A percentile compares a stretch with the other conserved stretches of the same genome.
phyloP scores from a whole-genome alignment of 2,888 invertebrate genomes.

The Synanthedon vespiformis region DNA sequence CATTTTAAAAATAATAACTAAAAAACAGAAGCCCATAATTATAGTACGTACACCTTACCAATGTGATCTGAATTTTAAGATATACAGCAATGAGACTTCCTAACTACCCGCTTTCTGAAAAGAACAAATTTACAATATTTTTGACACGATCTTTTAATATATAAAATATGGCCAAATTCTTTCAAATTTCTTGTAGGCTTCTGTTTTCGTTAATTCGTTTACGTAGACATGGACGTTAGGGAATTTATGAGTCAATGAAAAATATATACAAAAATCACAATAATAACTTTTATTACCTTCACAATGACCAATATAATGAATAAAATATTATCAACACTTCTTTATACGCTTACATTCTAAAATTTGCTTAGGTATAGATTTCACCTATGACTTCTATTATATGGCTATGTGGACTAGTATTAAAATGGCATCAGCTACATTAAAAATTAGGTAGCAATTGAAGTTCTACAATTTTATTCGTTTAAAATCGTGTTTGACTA shows the following conservation, averaged over 20 bases:
- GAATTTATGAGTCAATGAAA: neutral
- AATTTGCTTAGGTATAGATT: neutral
- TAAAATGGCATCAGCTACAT: neutral
- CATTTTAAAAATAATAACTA: too few species aligned
- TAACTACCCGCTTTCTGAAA: constrained; percentile 57
- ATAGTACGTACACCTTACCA: constrained; percentile 26
- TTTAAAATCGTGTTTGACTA: too few species aligned
- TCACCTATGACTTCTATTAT: neutral
- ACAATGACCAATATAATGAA: neutral
- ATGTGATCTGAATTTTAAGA: constrained; percentile 26
- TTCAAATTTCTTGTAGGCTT: constrained; percentile 2
- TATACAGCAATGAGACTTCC: constrained; percentile 62
- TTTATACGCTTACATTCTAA: neutral
- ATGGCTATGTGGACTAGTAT: neutral
- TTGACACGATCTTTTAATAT: neutral
- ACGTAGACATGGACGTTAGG: neutral
- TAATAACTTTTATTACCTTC: neutral
- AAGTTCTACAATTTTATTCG: too few species aligned
- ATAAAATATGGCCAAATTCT: neutral
- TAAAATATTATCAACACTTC: constrained; percentile 1
- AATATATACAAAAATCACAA: neutral
- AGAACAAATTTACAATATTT: constrained; percentile 23
- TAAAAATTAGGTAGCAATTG: too few species aligned
- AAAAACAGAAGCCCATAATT: constrained; percentile 56
- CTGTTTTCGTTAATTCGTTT: constrained; percentile 4